A percentile compares a stretch with the other conserved stretches of the same genome.
phyloP scores from a whole-genome alignment of 64 coral and sea anemone species.

The Montipora efflorescens region DNA sequence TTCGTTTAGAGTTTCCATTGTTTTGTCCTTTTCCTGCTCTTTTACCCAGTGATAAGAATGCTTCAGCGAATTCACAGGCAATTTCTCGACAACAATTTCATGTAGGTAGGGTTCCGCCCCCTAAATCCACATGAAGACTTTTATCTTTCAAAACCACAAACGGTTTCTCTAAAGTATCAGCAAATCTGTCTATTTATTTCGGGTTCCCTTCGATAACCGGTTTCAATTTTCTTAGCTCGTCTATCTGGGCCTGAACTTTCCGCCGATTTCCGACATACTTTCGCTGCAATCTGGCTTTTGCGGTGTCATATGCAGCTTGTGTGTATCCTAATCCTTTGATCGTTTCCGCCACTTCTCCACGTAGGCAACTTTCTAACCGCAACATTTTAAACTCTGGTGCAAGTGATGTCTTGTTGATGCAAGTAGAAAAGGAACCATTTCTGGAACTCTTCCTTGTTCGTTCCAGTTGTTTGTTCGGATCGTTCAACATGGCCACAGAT shows the following conservation, averaged over 20 bases:
- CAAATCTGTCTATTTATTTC: conserved; percentile 63
- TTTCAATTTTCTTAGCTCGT: conserved; percentile 21
- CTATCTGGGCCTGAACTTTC: conserved; percentile 18
- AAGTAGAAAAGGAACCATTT: conserved; percentile 58
- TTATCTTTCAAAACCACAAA: conserved; percentile 71
- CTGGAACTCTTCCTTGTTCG: conserved; percentile 69
- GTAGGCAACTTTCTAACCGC: conserved; percentile 56
- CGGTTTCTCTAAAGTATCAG: conserved; percentile 63
- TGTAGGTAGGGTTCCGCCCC: conserved; percentile 61
- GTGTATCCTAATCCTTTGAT: conserved; percentile 72
- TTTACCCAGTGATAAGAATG: neutral
- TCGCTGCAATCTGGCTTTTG: conserved; percentile 39
- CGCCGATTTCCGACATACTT: conserved; percentile 51
- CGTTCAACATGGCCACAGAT: no score
- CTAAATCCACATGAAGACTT: conserved; percentile 58
- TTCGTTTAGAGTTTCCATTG: neutral
- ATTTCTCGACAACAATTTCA: conserved; percentile 50
- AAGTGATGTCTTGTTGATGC: conserved; percentile 55
- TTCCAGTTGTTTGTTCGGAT: conserved; percentile 47
- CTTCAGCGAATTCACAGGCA: conserved; percentile 14
- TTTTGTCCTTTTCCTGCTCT: neutral
- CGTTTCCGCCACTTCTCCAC: conserved; percentile 64
- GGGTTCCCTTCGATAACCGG: conserved; percentile 56
- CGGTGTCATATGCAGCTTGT: conserved; percentile 51
- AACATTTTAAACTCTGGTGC: conserved; percentile 70